These are phyloP conservation scores for Azemiops feae DNA, from an alignment of 2,113 vertebrate genomes.

Conservation along the genomic window DNA sequence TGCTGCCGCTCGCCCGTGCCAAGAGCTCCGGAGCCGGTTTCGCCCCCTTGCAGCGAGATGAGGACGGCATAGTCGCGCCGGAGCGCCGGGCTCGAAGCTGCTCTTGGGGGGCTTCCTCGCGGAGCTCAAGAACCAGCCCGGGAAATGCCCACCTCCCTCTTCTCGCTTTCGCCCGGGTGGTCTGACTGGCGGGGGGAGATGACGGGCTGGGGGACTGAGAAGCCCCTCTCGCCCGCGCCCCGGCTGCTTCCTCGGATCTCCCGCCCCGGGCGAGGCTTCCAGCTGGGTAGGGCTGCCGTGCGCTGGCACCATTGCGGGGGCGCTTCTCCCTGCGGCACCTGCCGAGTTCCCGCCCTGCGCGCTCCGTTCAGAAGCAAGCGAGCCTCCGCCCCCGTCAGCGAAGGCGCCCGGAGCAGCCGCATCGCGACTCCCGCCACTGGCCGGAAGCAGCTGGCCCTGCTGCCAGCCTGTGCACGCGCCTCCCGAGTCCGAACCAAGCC, in stretches of 20 bases:
- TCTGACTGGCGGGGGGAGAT: slow-evolving; percentile 73
- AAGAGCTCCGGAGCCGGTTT: not conserved
- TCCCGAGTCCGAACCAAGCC: not conserved
- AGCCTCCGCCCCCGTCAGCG: too few species aligned
- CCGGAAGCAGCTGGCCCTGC: not conserved
- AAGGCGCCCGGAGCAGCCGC: not conserved
- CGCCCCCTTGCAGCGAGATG: not conserved
- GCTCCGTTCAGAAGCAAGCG: too few species aligned
- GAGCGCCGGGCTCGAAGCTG: not conserved
- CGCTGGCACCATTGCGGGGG: too few species aligned
- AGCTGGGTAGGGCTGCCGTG: not conserved
- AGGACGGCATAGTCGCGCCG: not conserved
- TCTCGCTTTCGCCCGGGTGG: slow-evolving; percentile 79
- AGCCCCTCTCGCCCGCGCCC: too few species aligned
- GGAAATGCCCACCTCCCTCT: slow-evolving; percentile 44
- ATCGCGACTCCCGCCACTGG: not conserved
- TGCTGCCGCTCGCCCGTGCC: too few species aligned
- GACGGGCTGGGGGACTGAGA: slow-evolving; percentile 74
- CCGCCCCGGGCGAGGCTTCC: too few species aligned
- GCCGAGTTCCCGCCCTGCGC: too few species aligned
- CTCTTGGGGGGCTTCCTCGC: not conserved
- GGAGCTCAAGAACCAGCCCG: not conserved
- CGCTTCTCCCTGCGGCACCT: not conserved
- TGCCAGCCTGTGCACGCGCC: not conserved
- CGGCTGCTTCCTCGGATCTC: not conserved